Base-by-base conservation (phyloP, 2,888 invertebrate species). In the Eristalis intricaria region DNA sequence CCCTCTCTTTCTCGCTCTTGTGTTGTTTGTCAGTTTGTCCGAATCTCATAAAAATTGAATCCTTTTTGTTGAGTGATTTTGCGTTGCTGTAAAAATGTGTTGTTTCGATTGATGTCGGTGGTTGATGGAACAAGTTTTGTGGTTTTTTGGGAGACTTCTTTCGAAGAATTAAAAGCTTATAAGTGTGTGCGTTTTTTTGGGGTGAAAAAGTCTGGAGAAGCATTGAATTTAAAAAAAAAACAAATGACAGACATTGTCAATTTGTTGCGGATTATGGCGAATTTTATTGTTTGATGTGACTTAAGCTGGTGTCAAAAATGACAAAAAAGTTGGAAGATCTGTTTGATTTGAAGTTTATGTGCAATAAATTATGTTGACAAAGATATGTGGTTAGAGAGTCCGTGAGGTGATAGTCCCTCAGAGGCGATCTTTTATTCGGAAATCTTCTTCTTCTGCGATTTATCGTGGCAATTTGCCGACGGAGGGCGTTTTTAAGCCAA, bases 41-140 rank as follows among this genome's bases (percentile, higher is more conserved):
- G 32, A 32, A 32, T 10, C 32, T 32, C 32, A 86, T 69, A 82
- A 81, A 82, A 61, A 65, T 56, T 10, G 74, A 74, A 83, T 86
- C 70, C 65, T 79, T 81, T 69, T 23, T 73, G 70, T 32, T 65
- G 38, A 43, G 56, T 66, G 61, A 76, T 64, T 69, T 69, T 69
- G 56, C 56, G 63, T 58, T 63, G 61, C 26, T 63, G 63, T 68
- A 77, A 77, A 43, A 40, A 8, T 19, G 1, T 43, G 43, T 43
- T 69, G 40, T 60, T 22, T 29, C 60, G 60, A 32, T 26, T 32
- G 13, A 50, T n/a, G 23, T 5, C 43, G 5, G 11, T 40, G 26
- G 60, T 22, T 19, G 23, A 68, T n/a, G 23, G 29, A 78, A 70
- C 70, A 22, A 22, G 56, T 74, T 23, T 73, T n/a, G 13, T 40